A percentile compares a stretch with the other conserved stretches of the same genome.
These are phyloP conservation scores for Chironomus tepperi DNA, from an alignment of 1,140 invertebrate genomes.

Conservation along the genomic window DNA sequence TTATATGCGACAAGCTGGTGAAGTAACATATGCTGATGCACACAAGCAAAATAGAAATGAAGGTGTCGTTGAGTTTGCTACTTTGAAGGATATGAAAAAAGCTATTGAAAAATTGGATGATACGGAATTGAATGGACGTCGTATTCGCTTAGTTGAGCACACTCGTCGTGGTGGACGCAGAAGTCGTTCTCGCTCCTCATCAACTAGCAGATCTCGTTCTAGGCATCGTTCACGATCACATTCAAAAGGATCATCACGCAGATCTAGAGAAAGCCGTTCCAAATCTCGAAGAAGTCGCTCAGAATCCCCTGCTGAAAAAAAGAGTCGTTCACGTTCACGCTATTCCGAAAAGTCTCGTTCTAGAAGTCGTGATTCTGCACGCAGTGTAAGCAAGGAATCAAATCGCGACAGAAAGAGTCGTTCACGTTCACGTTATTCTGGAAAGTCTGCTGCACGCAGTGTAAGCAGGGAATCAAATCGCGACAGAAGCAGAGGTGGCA, in stretches of 20 bases:
- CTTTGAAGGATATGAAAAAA: no score
- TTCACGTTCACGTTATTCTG: no score
- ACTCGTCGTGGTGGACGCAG: slow-evolving; percentile 64
- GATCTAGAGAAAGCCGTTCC: slow-evolving; percentile 50
- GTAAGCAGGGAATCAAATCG: slow-evolving; percentile 15
- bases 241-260: slow-evolving; percentile 54
- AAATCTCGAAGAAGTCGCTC: slow-evolving; percentile 55
- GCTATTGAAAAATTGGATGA: no score
- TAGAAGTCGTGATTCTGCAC: slow-evolving; percentile 7
- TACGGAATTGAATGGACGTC: no score
- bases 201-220: slow-evolving; percentile 61
- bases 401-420: no score
- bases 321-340: neutral
- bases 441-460: no score
- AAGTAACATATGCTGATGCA: slow-evolving; percentile 97
- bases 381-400: neutral
- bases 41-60: slow-evolving; percentile 94
- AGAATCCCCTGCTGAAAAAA: slow-evolving; percentile 43
- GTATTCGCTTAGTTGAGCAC: slow-evolving; percentile 83
- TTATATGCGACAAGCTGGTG: slow-evolving; percentile 97
- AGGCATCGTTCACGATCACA: slow-evolving; percentile 53
- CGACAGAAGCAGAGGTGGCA: neutral
- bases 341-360: neutral
- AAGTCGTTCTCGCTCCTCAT: slow-evolving; percentile 53
- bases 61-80: no score